These are phyloP conservation scores for Acronicta aceris DNA, from an alignment of 2,888 invertebrate species.

Conservation along the genomic window DNA sequence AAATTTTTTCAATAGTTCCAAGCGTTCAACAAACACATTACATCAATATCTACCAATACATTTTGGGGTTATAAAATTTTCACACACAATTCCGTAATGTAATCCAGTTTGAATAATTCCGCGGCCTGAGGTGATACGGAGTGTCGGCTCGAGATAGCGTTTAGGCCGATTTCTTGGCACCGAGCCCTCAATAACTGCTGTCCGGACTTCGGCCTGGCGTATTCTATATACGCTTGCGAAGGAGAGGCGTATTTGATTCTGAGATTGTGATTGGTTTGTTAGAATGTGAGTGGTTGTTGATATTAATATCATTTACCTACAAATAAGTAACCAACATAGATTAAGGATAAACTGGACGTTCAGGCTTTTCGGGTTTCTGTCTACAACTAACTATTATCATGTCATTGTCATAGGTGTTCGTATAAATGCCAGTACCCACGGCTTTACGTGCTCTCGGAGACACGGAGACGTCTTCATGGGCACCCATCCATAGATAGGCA, in stretches of 20 bases:
- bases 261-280: constrained; percentile 41
- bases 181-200: constrained; percentile 66
- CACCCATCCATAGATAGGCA: too few species aligned
- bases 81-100: constrained; percentile 54
- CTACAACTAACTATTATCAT: too few species aligned
- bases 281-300: constrained; percentile 26
- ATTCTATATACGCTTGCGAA: constrained; percentile 50
- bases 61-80: constrained; percentile 38
- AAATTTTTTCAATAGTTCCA: background rate
- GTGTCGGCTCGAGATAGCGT: constrained; percentile 70
- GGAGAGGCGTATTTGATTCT: constrained; percentile 13
- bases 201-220: constrained; percentile 43
- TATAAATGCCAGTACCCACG: constrained; percentile 6
- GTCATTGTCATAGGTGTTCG: too few species aligned
- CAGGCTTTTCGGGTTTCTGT: too few species aligned
- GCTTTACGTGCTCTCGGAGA: too few species aligned
- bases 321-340: too few species aligned
- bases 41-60: constrained; percentile 24
- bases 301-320: background rate
- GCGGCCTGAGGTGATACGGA: constrained; percentile 62
- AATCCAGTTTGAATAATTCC: constrained; percentile 73
- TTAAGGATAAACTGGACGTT: too few species aligned
- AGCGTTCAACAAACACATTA: constrained; percentile 4
- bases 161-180: constrained; percentile 81
- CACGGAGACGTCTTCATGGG: background rate